Conservation (phyloP, 2,113 vertebrate genomes). For the Scytalopus superciliaris region DNA sequence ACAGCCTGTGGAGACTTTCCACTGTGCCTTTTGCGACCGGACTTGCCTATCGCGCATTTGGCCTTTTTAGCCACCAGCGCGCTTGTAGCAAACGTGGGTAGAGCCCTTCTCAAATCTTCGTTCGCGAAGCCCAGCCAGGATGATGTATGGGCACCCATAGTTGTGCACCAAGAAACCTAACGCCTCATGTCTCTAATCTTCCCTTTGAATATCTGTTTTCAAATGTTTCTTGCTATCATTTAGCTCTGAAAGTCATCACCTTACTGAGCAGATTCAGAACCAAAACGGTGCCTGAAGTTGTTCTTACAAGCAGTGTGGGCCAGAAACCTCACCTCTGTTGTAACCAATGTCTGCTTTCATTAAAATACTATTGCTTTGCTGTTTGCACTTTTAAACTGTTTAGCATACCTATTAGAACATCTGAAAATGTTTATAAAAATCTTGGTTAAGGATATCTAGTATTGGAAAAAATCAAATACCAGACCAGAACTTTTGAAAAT, state of each 20-base stretch:
- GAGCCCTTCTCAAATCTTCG: no score
- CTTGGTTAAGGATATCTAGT: not conserved
- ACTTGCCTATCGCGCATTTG: no score
- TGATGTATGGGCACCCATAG: not conserved
- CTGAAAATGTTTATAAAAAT: not conserved
- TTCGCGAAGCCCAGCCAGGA: no score
- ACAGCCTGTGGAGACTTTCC: no score
- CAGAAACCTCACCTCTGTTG: not conserved
- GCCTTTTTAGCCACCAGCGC: no score
- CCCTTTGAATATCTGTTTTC: not conserved
- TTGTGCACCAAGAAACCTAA: not conserved
- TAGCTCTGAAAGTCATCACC: not conserved
- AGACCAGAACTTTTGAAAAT: not conserved
- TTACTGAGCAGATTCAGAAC: not conserved
- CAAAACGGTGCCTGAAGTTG: not conserved
- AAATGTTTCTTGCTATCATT: not conserved
- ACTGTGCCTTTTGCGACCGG: no score
- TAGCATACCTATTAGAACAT: not conserved
- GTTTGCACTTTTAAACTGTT: not conserved
- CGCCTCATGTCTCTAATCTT: not conserved
- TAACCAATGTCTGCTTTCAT: not conserved
- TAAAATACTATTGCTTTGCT: not conserved
- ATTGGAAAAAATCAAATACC: not conserved
- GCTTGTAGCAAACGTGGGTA: no score
- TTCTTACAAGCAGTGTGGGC: not conserved